Evolutionary conservation across 1,140 invertebrate genomes (phyloP).

Genomic region (Drosophila parabipectinata): DNA sequence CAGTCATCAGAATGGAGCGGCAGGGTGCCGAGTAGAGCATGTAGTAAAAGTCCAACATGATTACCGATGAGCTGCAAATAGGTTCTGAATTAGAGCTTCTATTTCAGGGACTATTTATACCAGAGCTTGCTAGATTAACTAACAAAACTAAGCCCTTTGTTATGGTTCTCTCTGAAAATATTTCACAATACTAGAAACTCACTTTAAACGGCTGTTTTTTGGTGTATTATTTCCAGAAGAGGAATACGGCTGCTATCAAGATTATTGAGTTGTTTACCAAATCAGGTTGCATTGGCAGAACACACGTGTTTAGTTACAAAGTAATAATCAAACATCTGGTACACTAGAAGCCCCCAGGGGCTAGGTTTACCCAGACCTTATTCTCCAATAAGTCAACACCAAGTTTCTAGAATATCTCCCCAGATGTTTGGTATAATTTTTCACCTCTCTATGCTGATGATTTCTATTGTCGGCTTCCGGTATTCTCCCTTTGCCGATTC

Average conservation of each 20-base stretch:
- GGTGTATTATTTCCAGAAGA: no score
- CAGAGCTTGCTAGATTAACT: background rate
- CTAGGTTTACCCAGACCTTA: no score
- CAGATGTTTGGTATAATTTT: background rate
- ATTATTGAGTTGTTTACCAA: background rate
- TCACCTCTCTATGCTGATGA: background rate
- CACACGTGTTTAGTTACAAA: background rate
- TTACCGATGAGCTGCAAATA: background rate
- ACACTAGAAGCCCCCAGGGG: no score
- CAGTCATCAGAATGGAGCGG: conserved; percentile 88
- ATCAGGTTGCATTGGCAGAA: background rate
- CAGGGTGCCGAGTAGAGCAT: conserved; percentile 88
- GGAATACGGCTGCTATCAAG: background rate
- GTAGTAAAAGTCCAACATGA: conserved; percentile 86
- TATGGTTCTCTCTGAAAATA: background rate
- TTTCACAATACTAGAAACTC: background rate
- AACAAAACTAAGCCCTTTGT: background rate
- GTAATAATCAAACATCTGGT: no score
- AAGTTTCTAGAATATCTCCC: background rate
- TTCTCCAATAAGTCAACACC: no score
- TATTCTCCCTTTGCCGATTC: conserved; percentile 1
- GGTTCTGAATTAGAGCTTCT: background rate
- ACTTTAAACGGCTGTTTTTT: no score
- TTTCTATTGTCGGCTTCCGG: conserved; percentile 8
- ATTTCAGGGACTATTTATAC: background rate